Base-by-base conservation (phyloP, 2,113 vertebrate species). In the Entelurus aequoreus region DNA sequence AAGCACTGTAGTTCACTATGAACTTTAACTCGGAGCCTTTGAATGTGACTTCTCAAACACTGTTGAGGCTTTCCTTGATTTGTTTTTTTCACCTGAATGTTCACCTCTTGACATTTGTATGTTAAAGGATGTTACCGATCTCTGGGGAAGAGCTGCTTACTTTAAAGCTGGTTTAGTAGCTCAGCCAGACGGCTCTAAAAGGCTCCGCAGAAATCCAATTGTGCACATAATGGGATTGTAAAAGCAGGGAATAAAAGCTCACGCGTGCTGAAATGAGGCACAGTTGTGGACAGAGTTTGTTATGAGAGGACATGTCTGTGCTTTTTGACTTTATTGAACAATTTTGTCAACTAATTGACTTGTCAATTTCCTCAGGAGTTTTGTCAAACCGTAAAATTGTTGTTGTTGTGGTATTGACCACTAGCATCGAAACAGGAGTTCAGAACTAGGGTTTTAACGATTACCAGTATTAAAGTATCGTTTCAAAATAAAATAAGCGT, bases 111-210 rank as follows among this genome's bases (percentile, higher is more conserved):
- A 48, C 8, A 40, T 46, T 77, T 59, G 48, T 69, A 60, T 50
- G 37, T 56, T 66, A 66, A 74, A 73, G 64, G 58, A 28, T 72
- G 54, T 76, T 83, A 80, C 75, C 63, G 48, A 64, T 78, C 72
- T 83, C 82, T 60, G 79, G 60, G 57, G 62, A 81, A 88, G 85
- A 82, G 87, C 82, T 78, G 76, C 83, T 87, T 88, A 89, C 73
- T 84, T 84, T 82, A 88, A 88, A 88, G 83, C 87, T 83, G 80
- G 86, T 85, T 90, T 86, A 86, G 83, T 65, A 78, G 87, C 87
- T 89, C 81, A 89, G 85, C 85, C 87, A 87, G 83, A 78, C 79
- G 78, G 83, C 83, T 88, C 80, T 88, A 80, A 89, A 80, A 80
- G 60, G 71, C 84, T 90, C 72, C 72, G 38, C 78, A 71, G 76